Conservation (phyloP, 1,140 invertebrate species). For the Venturia canescens region DNA sequence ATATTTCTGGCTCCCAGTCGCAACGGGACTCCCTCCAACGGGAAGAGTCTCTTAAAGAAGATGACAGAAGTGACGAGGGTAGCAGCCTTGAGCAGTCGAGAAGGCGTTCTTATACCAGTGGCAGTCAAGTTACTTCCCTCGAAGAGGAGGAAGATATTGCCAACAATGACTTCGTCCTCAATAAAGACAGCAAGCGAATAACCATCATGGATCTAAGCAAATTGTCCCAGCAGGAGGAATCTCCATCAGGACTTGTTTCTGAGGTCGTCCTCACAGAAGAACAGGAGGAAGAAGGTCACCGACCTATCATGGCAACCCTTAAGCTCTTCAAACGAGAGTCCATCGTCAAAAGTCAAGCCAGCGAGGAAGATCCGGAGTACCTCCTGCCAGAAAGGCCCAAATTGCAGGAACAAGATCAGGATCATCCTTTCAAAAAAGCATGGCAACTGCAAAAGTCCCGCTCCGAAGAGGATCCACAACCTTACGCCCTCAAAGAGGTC, state of each 20-base stretch:
- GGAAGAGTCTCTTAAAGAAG: constrained; percentile 58
- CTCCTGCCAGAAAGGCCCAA: constrained; percentile 73
- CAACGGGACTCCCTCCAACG: constrained; percentile 55
- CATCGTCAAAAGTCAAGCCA: constrained; percentile 74
- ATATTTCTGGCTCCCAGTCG: constrained; percentile 55
- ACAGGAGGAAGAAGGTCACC: constrained; percentile 44
- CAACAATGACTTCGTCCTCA: constrained; percentile 64
- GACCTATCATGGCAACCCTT: constrained; percentile 49
- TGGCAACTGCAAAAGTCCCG: constrained; percentile 75
- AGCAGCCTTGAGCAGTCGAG: constrained; percentile 52
- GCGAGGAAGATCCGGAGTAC: constrained; percentile 75
- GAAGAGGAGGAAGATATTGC: constrained; percentile 62
- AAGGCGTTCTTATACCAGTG: constrained; percentile 56
- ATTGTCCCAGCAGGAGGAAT: constrained; percentile 60
- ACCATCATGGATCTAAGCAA: constrained; percentile 70
- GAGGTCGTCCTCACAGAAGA: constrained; percentile 59
- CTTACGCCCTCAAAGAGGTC: constrained; percentile 66
- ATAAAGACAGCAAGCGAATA: constrained; percentile 65
- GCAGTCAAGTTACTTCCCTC: constrained; percentile 62
- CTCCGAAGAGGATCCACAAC: constrained; percentile 71
- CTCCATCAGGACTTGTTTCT: neutral
- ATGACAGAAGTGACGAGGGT: constrained; percentile 62
- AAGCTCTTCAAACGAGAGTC: constrained; percentile 74
- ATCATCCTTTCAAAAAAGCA: constrained; percentile 75
- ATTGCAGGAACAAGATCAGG: constrained; percentile 72